These are phyloP conservation scores for Ivindomyrus marchei DNA, from an alignment of 2,113 vertebrate species.

Conservation along the genomic window DNA sequence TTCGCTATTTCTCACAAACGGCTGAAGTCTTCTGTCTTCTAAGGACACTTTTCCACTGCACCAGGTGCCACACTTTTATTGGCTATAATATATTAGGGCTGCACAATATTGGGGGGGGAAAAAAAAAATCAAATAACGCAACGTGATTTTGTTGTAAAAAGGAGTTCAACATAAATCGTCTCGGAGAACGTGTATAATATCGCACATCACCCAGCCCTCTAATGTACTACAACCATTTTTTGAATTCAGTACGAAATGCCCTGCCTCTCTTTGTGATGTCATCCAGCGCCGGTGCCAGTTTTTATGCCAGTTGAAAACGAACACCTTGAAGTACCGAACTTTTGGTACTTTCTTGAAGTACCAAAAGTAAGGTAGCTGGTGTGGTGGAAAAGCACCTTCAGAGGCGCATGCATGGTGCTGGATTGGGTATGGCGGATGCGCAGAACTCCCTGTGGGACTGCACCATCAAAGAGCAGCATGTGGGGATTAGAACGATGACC, in stretches of 20 bases:
- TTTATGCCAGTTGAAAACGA: not conserved
- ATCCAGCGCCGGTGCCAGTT: not conserved
- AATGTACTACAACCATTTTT: not conserved
- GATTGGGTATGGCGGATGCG: not conserved
- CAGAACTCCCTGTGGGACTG: not conserved
- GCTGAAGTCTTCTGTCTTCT: not conserved
- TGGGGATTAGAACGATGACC: not conserved
- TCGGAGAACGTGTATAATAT: not conserved
- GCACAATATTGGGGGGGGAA: not conserved
- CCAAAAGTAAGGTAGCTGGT: not conserved
- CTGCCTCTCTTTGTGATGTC: not conserved
- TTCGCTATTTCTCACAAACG: not conserved
- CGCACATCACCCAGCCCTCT: not conserved
- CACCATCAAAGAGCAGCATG: not conserved
- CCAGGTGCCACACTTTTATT: not conserved
- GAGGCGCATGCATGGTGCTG: not conserved
- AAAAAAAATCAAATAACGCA: too few species aligned
- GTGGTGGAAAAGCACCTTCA: not conserved
- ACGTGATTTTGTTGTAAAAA: not conserved
- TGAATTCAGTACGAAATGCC: not conserved
- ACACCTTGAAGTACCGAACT: not conserved
- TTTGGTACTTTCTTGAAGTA: not conserved
- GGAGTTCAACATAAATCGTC: not conserved
- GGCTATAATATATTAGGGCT: not conserved
- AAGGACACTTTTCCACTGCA: not conserved